Evolutionary conservation across 2,113 vertebrate species (phyloP).

Genomic region (Promerops cafer): DNA sequence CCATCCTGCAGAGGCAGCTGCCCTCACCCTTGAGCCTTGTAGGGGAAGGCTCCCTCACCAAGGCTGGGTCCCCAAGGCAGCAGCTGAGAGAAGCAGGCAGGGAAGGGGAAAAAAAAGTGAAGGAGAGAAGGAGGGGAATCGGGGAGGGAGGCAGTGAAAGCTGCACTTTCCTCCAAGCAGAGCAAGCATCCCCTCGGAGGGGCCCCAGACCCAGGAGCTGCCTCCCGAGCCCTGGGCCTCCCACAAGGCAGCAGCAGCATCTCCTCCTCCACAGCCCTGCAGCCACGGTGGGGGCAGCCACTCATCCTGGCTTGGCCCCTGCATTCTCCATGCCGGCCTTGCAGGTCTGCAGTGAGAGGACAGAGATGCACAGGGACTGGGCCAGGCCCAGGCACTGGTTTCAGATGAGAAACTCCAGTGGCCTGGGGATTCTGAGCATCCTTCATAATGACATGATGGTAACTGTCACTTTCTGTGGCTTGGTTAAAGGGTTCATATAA

Average conservation of each 20-base stretch:
- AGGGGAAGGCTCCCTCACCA: background rate
- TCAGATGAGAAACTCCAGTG: fast-evolving
- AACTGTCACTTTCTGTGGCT: background rate
- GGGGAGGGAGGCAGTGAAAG: background rate
- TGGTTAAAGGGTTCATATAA: background rate
- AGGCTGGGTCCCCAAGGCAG: background rate
- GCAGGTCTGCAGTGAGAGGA: fast-evolving
- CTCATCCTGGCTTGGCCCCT: background rate
- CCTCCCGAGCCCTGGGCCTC: slow-evolving; percentile 28
- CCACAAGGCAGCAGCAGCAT: slow-evolving; percentile 3
- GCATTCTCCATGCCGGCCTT: fast-evolving
- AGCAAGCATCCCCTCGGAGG: background rate
- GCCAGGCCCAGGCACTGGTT: background rate
- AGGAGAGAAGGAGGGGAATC: background rate
- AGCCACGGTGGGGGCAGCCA: background rate
- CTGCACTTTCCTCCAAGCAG: background rate
- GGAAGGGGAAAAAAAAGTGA: fast-evolving
- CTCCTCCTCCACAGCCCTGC: background rate
- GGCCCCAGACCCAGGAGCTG: slow-evolving; percentile 39
- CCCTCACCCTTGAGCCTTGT: background rate
- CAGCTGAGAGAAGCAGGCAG: background rate
- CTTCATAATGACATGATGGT: fast-evolving
- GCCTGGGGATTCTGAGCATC: fast-evolving
- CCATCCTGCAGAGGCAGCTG: background rate
- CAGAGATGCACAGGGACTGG: fast-evolving